A percentile compares a stretch with the other conserved stretches of the same genome.
Conservation (phyloP, 2,113 vertebrate species). For the human (Homo sapiens) region DNA sequence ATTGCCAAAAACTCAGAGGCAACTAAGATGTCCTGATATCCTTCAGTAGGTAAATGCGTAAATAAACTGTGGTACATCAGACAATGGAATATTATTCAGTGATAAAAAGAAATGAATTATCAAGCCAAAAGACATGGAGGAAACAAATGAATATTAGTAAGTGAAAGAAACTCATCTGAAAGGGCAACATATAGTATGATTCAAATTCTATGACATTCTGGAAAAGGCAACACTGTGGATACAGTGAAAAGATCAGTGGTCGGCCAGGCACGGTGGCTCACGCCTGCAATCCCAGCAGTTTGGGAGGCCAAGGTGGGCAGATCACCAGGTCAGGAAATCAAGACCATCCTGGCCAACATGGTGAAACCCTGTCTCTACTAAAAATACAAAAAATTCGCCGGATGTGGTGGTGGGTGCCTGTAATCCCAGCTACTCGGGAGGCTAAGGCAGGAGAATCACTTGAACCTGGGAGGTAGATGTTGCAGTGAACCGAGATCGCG, state of each 20-base stretch:
- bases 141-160: neutral
- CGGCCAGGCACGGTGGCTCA: no score
- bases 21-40: neutral
- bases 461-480: no score
- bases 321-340: no score
- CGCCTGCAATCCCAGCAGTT: no score
- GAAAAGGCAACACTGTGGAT: neutral
- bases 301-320: no score
- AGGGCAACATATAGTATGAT: neutral
- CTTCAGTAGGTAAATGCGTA: neutral
- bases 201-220: neutral
- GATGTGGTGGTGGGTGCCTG: fast-evolving
- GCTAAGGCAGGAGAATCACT: no score
- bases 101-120: neutral
- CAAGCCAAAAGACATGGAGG: neutral
- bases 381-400: no score
- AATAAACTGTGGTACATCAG: neutral
- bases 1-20: neutral
- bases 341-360: no score
- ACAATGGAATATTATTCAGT: neutral
- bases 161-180: neutral
- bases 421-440: no score
- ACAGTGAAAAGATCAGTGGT: neutral
- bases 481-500: no score
- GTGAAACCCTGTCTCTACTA: no score